These are phyloP conservation scores for Lapara coniferarum DNA, from an alignment of 2,888 invertebrate genomes.

Conservation along the genomic window DNA sequence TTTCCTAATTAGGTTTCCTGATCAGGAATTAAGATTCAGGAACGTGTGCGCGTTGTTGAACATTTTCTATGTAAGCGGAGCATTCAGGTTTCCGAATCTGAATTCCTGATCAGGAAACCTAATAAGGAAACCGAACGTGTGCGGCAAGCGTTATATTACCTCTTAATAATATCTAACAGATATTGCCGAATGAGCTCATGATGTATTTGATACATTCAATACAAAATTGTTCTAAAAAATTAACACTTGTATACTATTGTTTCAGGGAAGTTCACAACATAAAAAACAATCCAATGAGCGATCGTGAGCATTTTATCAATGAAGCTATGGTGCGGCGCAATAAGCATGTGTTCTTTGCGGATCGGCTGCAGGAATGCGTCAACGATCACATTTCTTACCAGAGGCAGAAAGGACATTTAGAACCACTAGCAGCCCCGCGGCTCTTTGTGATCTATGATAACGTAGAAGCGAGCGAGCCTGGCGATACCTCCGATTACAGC, in stretches of 20 bases:
- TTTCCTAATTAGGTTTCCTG: too few species aligned
- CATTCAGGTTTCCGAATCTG: too few species aligned
- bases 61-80: too few species aligned
- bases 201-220: too few species aligned
- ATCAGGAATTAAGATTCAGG: too few species aligned
- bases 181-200: too few species aligned
- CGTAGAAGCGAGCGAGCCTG: slow-evolving; percentile 87
- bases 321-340: slow-evolving; percentile 82
- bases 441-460: slow-evolving; percentile 89
- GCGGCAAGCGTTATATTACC: too few species aligned
- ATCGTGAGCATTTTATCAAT: slow-evolving; percentile 78
- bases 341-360: slow-evolving; percentile 86
- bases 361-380: slow-evolving; percentile 87
- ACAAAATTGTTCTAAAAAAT: not conserved
- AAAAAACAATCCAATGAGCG: slow-evolving; percentile 75
- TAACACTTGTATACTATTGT: slow-evolving; percentile 36
- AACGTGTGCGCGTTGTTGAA: too few species aligned
- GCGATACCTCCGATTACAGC: slow-evolving; percentile 84
- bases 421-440: slow-evolving; percentile 85
- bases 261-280: slow-evolving; percentile 83
- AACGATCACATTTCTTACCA: slow-evolving; percentile 85
- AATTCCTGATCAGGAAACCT: too few species aligned
- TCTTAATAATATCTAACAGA: too few species aligned
- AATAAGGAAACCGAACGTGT: too few species aligned
- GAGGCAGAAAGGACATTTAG: slow-evolving; percentile 57